A percentile compares a stretch with the other conserved stretches of the same genome.
Evolutionary conservation across 2,797 vertebrate genomes (phyloP).

Genomic region (Parauchenoglanis ngamensis): DNA sequence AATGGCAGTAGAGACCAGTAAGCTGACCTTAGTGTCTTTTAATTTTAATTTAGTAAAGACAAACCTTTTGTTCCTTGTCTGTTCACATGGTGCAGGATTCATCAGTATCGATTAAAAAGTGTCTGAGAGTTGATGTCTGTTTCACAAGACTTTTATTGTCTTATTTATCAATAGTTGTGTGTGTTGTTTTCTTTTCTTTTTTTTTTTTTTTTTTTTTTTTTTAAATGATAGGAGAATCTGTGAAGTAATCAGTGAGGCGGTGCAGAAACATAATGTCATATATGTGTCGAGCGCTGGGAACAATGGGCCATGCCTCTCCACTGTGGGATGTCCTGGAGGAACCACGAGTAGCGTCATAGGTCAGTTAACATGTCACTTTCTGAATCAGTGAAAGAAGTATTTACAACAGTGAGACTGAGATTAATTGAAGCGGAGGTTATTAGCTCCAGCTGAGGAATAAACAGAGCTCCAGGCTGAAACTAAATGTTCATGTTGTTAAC

Average conservation of each 20-base stretch:
- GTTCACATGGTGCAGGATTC: background rate
- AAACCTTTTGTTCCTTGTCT: background rate
- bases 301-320: constrained; percentile 96
- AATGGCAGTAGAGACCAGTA: background rate
- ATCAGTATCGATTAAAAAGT: no score
- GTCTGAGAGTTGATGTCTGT: background rate
- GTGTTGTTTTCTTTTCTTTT: background rate
- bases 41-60: background rate
- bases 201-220: background rate
- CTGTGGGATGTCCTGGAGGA: constrained; percentile 96
- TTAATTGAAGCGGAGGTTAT: background rate
- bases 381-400: background rate
- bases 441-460: background rate
- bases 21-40: background rate
- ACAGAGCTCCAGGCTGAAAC: background rate
- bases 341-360: constrained; percentile 95
- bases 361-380: constrained; percentile 58
- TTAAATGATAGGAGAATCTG: constrained; percentile 87
- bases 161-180: background rate
- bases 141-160: background rate
- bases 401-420: background rate
- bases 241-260: constrained; percentile 95
- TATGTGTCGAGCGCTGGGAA: constrained; percentile 98
- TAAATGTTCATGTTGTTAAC: no score
- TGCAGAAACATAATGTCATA: constrained; percentile 95